phyloP scores from a whole-genome alignment of 2,888 invertebrate species.

The Hololepta plana region DNA sequence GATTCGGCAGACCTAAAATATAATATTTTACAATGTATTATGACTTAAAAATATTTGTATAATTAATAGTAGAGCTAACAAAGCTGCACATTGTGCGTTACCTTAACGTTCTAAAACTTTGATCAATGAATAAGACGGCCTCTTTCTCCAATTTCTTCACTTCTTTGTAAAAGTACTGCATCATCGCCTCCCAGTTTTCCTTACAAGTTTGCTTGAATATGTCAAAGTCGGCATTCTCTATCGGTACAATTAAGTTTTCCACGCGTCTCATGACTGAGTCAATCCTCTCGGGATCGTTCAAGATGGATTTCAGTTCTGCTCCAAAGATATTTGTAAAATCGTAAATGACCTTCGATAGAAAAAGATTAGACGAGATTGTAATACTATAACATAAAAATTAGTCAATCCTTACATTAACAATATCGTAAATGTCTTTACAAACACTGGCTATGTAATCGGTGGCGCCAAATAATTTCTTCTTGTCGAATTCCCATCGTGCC shows the following conservation, averaged over 20 bases:
- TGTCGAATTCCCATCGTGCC: constrained; percentile 83
- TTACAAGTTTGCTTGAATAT: constrained; percentile 60
- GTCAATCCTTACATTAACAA: constrained; percentile 40
- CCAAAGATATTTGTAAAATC: constrained; percentile 86
- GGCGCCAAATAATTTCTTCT: constrained; percentile 56
- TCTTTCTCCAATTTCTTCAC: constrained; percentile 59
- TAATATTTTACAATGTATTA: not conserved
- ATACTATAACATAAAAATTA: constrained; percentile 1
- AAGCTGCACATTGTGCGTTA: too few relatives aligned
- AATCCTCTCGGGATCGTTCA: constrained; percentile 71
- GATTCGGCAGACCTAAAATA: constrained; percentile 52
- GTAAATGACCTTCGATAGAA: constrained; percentile 42
- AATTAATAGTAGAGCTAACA: too few relatives aligned
- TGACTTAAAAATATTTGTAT: constrained; percentile 1
- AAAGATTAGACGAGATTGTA: constrained; percentile 3
- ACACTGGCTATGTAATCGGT: constrained; percentile 76
- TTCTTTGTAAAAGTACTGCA: constrained; percentile 58
- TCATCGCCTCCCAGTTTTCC: constrained; percentile 74
- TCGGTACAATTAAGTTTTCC: constrained; percentile 54
- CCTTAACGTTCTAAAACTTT: constrained; percentile 64
- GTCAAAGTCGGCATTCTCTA: constrained; percentile 65
- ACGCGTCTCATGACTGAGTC: constrained; percentile 70
- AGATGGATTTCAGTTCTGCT: constrained; percentile 66
- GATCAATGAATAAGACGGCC: constrained; percentile 69
- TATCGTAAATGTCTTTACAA: constrained; percentile 58